Base-by-base conservation (phyloP, 2,888 invertebrate genomes). In the Sipha maydis region DNA sequence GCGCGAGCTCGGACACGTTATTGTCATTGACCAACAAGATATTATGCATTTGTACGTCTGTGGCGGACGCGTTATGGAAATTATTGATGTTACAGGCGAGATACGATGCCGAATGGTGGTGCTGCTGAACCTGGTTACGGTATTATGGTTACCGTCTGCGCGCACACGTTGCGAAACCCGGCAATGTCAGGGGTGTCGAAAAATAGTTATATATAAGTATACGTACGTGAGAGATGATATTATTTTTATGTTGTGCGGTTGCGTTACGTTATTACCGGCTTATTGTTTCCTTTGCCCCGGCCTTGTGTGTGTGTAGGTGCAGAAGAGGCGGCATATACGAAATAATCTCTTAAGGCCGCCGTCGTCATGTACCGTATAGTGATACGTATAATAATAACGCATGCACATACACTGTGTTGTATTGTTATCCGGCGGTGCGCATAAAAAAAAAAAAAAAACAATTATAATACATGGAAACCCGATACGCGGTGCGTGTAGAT, bases 181-280 rank as follows among this genome's bases (percentile, higher is more conserved):
- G 25, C 69, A 83, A 71, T 83, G 82, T 83, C 82, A 75, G 83
- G 83, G 83, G 83, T 83, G 83, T 83, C 83, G 83, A 83, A 83
- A 83, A 83, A 83, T 31, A 21, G 1, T 11, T 56, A 56, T 56
- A 19, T 11, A 4, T 19, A 0, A 7, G 75, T 7, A 38, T 76
- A 41, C 19, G 3, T 17, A 28, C n/a, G 71, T 1, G 0, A 48
- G 48, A 73, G n/a, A 73, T 25, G 54, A 73, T 83, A 8, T 56
- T 56, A 28, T 61, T 41, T 76, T 84, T 73, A 17, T 67, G 21
- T 3, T 48, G 48, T 48, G 11, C 48, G 9, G 41, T 17, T 19
- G 1, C n/a, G 69, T 69, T 25, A n/a, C n/a, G 61, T 25, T 61
- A 7, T 61, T 21, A 21, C 61, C 21, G 84, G 76, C 76, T 84